Conservation (phyloP, 2,888 invertebrate genomes). For the Caenorhabditis sp. region DNA sequence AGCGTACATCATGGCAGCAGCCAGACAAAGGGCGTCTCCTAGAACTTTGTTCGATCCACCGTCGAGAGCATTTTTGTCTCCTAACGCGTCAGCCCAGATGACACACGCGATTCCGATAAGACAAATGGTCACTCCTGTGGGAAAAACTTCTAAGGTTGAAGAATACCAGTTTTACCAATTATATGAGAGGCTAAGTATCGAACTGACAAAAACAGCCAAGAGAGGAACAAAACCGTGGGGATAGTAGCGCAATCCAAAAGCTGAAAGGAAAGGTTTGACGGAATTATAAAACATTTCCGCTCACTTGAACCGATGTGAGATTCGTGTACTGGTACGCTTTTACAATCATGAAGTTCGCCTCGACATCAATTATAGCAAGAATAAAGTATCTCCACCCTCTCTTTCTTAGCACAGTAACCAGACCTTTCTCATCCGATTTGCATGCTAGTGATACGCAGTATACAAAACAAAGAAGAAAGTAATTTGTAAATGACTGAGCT, state of each 20-base stretch:
- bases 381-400: constrained; percentile 86
- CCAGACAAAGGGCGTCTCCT: constrained; percentile 91
- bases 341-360: constrained; percentile 91
- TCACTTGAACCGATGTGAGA: constrained; percentile 88
- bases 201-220: constrained; percentile 89
- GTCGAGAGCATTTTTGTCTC: constrained; percentile 79
- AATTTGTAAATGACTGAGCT: constrained; percentile 91
- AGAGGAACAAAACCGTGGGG: constrained; percentile 89
- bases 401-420: constrained; percentile 58
- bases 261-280: constrained; percentile 86
- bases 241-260: constrained; percentile 92
- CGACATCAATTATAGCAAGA: constrained; percentile 90
- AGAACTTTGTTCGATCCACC: constrained; percentile 89
- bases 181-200: constrained; percentile 85
- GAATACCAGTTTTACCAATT: too few species aligned
- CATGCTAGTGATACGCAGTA: constrained; percentile 90
- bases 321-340: constrained; percentile 90
- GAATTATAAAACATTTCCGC: not conserved
- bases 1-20: constrained; percentile 86
- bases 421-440: constrained; percentile 77
- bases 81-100: constrained; percentile 90
- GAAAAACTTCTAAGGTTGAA: constrained; percentile 7
- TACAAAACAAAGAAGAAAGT: constrained; percentile 89
- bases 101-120: constrained; percentile 91
- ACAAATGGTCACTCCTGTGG: constrained; percentile 88